A percentile compares a stretch with the other conserved stretches of the same genome.
These are phyloP conservation scores for Cranoglanis bouderius DNA, from an alignment of 2,113 vertebrate genomes.

Conservation along the genomic window DNA sequence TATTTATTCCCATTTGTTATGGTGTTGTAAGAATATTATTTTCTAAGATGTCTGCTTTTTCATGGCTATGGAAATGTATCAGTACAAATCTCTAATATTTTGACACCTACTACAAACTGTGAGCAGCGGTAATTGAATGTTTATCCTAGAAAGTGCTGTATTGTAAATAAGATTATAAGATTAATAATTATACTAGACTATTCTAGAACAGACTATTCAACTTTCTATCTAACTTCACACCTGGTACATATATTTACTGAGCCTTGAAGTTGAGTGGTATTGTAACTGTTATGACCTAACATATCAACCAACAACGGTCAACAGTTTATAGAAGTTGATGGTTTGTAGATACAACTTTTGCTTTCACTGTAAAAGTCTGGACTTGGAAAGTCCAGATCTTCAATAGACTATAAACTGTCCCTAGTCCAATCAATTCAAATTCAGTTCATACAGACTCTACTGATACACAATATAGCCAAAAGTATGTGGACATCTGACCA, in stretches of 20 bases:
- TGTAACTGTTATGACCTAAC: neutral
- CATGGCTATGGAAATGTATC: constrained; percentile 11
- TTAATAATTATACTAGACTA: constrained; percentile 6
- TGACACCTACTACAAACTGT: neutral
- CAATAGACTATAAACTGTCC: neutral
- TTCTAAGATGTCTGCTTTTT: constrained; percentile 18
- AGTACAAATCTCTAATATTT: constrained; percentile 14
- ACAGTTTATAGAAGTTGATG: neutral
- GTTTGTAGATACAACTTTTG: neutral
- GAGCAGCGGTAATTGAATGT: constrained; percentile 15
- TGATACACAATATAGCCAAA: neutral
- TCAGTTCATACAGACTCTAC: neutral
- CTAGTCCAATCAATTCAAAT: neutral
- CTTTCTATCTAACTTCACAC: neutral
- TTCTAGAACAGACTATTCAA: neutral
- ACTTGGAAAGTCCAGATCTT: neutral
- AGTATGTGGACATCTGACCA: neutral
- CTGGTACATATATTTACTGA: neutral
- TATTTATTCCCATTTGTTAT: constrained; percentile 44
- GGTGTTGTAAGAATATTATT: constrained; percentile 22
- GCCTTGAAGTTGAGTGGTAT: neutral
- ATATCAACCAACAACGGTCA: neutral
- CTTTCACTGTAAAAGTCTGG: neutral
- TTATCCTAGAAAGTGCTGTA: neutral
- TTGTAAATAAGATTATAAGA: constrained; percentile 13